Percentiles rank a stretch among this genome's conserved stretches.
Conservation (phyloP, 2,888 invertebrate genomes). For the Drosophila ochracea region DNA sequence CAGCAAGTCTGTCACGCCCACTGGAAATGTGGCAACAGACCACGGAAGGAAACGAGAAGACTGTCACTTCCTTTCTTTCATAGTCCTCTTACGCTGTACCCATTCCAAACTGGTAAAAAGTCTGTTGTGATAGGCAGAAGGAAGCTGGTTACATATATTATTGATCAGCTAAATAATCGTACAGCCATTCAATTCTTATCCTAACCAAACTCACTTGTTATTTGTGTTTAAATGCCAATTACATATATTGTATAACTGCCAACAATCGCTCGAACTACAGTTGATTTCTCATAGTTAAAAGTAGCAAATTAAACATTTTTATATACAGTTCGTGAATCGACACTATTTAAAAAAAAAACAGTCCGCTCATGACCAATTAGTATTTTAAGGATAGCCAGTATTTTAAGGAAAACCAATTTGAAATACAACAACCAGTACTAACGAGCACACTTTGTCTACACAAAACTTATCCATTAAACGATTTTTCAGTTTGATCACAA, state of each 20-base stretch:
- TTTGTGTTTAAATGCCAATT: not conserved
- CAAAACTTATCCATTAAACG: not conserved
- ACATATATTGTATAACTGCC: not conserved
- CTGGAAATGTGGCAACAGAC: slow-evolving; percentile 4
- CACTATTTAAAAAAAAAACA: no score
- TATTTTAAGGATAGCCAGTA: no score
- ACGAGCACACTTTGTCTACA: not conserved
- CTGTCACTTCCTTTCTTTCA: not conserved
- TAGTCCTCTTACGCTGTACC: not conserved
- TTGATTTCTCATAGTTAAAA: not conserved
- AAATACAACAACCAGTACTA: no score
- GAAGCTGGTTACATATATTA: not conserved
- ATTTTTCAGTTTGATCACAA: not conserved
- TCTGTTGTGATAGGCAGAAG: not conserved
- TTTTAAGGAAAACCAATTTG: no score
- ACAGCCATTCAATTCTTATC: not conserved
- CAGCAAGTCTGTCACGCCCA: slow-evolving; percentile 46
- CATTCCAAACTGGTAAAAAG: not conserved
- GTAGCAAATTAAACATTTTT: not conserved
- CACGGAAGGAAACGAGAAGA: not conserved
- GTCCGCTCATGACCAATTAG: no score
- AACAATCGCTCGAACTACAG: not conserved
- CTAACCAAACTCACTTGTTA: not conserved
- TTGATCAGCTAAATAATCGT: not conserved
- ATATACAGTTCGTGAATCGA: not conserved